These are phyloP conservation scores for Ciconia boyciana DNA, from an alignment of 2,113 vertebrate species.

Conservation along the genomic window DNA sequence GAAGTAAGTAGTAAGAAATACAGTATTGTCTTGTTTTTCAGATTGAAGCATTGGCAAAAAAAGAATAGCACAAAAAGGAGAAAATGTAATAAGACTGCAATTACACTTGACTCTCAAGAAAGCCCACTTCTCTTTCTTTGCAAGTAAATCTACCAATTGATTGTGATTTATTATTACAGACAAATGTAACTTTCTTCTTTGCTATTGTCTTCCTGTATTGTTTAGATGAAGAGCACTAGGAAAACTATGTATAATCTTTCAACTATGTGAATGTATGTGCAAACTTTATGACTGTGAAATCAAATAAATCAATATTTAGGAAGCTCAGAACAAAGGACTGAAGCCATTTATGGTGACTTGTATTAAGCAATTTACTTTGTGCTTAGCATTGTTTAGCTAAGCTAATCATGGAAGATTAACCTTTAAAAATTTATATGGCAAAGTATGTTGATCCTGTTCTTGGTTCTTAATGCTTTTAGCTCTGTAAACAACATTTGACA, in stretches of 20 bases:
- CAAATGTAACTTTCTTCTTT: not conserved
- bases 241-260: not conserved
- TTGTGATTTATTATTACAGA: not conserved
- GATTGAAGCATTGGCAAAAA: not conserved
- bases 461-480: conserved; percentile 38
- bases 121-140: not conserved
- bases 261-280: not conserved
- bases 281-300: conserved; percentile 6
- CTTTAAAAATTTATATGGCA: conserved; percentile 52
- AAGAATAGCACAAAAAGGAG: not conserved
- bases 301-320: not conserved
- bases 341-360: not conserved
- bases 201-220: not conserved
- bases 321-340: conserved; percentile 12
- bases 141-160: not conserved
- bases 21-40: not conserved
- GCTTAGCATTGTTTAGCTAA: conserved; percentile 36
- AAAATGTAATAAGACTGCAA: not conserved
- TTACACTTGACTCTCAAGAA: not conserved
- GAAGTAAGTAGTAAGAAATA: not conserved
- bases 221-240: not conserved
- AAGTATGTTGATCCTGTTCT: conserved; percentile 21
- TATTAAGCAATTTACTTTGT: conserved; percentile 33
- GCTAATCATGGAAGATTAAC: conserved; percentile 50
- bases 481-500: conserved; percentile 42